Base-by-base conservation (phyloP, 2,113 vertebrate genomes). In the Larimichthys crocea region DNA sequence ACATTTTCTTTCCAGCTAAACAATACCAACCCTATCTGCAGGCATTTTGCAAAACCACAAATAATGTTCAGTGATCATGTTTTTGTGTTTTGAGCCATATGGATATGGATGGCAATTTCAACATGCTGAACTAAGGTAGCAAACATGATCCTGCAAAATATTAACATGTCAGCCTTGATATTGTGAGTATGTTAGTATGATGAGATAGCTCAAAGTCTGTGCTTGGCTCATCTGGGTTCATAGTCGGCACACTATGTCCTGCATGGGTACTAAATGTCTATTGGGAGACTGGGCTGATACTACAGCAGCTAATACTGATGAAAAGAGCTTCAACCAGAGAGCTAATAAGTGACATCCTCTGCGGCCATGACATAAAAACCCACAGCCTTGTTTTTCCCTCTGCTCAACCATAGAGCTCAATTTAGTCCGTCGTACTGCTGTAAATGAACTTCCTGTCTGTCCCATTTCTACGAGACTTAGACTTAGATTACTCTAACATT, bases 271-370 rank as follows among this genome's bases (percentile, higher is more conserved):
- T 24, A 26, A 40, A 74, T 5, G 10, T 10, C 35, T 55, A 56
- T 10, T 19, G 4, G 5, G 1, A 55, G 16, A 11, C 14, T 24
- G 20, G 31, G 17, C 46, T 50, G 11, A 59, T 9, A 16, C 22
- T 19, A 16, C 19, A 52, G 63, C 29, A 60, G 19, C 55, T 74
- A 19, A 12, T 74, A 35, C 74, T 66, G 5, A 76, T 57, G 3
- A 35, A 48, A 66, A 49, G 22, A 17, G 50, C 22, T 55, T 61
- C 46, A 60, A 52, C 20, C 22, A 31, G 4, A 57, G 50, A 29
- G 40, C 62, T 48, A 22, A 59, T 56, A 59, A 7, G 5, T 17
- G 8, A 19, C 52, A 66, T 74, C n/a, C 22, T 62, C 59, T 24
- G 48, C 40, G 46, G 49, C n/a, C 29, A 42, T 10, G 5, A 10